These are phyloP conservation scores for Acrocyrtus sp. DNA, from an alignment of 2,888 invertebrate genomes.

Conservation along the genomic window DNA sequence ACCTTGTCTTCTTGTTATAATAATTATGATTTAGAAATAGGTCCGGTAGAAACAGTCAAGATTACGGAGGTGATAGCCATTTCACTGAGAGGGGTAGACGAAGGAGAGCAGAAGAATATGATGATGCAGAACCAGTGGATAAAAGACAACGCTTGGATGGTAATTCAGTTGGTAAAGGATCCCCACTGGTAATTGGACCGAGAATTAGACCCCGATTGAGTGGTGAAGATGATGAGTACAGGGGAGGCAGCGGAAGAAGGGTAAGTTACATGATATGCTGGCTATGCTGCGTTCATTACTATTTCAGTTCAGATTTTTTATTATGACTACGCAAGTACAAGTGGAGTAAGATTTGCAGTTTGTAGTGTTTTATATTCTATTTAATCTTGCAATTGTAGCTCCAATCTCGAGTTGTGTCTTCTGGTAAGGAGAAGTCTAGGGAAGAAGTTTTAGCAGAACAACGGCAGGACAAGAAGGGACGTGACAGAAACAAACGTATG, in stretches of 20 bases:
- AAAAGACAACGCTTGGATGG: slow-evolving; percentile 58
- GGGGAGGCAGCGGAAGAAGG: slow-evolving; percentile 38
- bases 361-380: too few species aligned
- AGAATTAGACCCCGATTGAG: slow-evolving; percentile 51
- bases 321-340: too few species aligned
- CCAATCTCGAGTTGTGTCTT: slow-evolving; percentile 80
- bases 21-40: slow-evolving; percentile 26
- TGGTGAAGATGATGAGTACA: slow-evolving; percentile 51
- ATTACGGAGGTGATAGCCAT: slow-evolving; percentile 20
- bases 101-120: slow-evolving; percentile 59
- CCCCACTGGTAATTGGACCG: slow-evolving; percentile 52
- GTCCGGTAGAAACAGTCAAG: slow-evolving; percentile 23
- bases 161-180: slow-evolving; percentile 27
- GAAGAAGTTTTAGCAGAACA: slow-evolving; percentile 85
- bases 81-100: slow-evolving; percentile 12
- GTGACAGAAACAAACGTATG: slow-evolving; percentile 87
- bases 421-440: slow-evolving; percentile 84
- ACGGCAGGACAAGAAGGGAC: slow-evolving; percentile 81
- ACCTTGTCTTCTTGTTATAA: slow-evolving; percentile 7
- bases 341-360: too few species aligned
- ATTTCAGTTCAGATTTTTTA: too few species aligned
- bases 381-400: slow-evolving; percentile 36
- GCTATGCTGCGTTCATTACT: too few species aligned
- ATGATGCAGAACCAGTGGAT: slow-evolving; percentile 64
- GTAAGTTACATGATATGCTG: too few species aligned